Evolutionary conservation across 2,113 vertebrate genomes (phyloP), one percentile per base, ranked within the genome.

Genomic region (Lichenostomus cassidix): DNA sequence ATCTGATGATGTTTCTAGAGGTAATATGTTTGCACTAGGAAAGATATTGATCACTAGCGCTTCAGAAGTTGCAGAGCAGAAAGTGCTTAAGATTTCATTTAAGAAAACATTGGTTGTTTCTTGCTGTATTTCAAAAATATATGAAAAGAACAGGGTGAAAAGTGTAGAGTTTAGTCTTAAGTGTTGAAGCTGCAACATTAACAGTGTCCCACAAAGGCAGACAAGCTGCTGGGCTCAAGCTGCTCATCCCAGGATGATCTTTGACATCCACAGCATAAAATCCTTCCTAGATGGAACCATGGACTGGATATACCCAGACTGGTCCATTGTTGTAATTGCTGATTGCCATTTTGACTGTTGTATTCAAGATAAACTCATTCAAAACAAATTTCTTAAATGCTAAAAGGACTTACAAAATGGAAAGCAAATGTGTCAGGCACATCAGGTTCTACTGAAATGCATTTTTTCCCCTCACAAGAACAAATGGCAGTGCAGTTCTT

Each of bases 1-100:
- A 83, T 92, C 86, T 92, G 78, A 69, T 96, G 70, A 31, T 94
- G 74, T 93, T 93, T 92, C 77, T 64, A n/a, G n/a, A 86, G 69
- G 78, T 76, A 74, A 69, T 84, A 74, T 46, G 15, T 81, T 89
- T 91, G 70, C 73, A 62, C 53, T 37, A 52, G 35, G 46, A 50
- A 75, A 83, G 86, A 75, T 75, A 83, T 6, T 86, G 80, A 90
- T 95, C 86, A 60, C 71, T 49, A 46, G 14, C 0, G 1, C 63
- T 88, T 94, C 70, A 88, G 71, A 88, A 90, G 35, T 67, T 64
- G 94, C 65, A 53, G 68, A 94, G 69, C 52, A 83, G 73, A 87
- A 92, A 74, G 68, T 56, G 59, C 82, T 91, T 81, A 70, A 74
- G 88, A 56, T 86, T 94, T 94, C 73, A 50, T 94, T 93, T 73